A percentile compares a stretch with the other conserved stretches of the same genome.
Conservation (phyloP, 1,140 invertebrate species). For the Globodera ellingtonae region DNA sequence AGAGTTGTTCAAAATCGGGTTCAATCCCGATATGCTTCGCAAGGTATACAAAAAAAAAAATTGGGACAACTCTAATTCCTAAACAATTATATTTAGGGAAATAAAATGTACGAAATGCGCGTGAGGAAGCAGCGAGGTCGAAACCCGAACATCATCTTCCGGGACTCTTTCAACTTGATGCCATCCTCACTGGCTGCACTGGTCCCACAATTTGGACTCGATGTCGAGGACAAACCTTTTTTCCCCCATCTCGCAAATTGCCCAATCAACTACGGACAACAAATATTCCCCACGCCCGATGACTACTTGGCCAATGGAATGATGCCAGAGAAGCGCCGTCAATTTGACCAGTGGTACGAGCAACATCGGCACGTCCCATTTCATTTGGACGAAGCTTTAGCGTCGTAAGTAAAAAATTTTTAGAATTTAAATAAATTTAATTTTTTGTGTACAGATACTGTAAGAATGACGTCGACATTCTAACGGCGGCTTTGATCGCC, state of each 20-base stretch:
- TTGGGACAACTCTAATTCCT: too few relatives aligned
- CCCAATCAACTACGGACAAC: conserved; percentile 13
- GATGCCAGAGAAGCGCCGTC: conserved; percentile 21
- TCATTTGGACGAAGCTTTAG: conserved; percentile 15
- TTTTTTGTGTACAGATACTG: neutral
- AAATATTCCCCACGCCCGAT: neutral
- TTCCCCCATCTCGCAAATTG: conserved; percentile 32
- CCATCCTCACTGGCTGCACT: conserved; percentile 6
- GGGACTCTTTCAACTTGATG: conserved; percentile 21
- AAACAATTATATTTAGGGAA: neutral
- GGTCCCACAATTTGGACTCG: conserved; percentile 6
- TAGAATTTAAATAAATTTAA: too few relatives aligned
- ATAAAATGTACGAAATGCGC: neutral
- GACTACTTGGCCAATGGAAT: conserved; percentile 32
- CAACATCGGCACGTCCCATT: neutral
- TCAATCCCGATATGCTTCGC: neutral
- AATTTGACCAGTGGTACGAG: conserved; percentile 29
- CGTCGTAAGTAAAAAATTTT: neutral
- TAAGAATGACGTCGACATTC: conserved; percentile 11
- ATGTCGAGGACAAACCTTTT: conserved; percentile 20
- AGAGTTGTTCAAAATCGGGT: neutral
- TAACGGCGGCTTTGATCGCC: conserved; percentile 16
- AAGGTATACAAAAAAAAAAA: neutral
- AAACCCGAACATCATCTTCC: conserved; percentile 12
- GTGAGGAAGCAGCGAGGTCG: neutral